These are phyloP conservation scores for Protodeltote pygarga DNA, from an alignment of 2,888 invertebrate species.

Conservation along the genomic window DNA sequence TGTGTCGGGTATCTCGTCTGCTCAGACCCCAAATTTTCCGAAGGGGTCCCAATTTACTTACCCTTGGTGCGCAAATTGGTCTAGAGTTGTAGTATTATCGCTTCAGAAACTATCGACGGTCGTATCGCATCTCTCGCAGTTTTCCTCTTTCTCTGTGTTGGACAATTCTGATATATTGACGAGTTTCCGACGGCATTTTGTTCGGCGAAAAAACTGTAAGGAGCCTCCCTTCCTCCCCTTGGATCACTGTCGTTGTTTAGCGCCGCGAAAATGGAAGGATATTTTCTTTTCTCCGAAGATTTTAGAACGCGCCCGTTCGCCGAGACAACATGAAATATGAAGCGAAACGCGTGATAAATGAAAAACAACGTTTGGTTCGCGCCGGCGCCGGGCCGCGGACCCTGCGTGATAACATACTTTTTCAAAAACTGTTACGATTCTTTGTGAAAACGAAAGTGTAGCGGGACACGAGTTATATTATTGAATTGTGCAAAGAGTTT, in stretches of 20 bases:
- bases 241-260: conserved; percentile 56
- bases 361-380: conserved; percentile 41
- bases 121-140: conserved; percentile 52
- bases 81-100: conserved; percentile 62
- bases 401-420: conserved; percentile 49
- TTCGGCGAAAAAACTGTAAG: conserved; percentile 56
- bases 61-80: conserved; percentile 63
- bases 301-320: conserved; percentile 47
- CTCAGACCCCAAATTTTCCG: conserved; percentile 44
- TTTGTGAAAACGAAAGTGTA: conserved; percentile 43
- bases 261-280: conserved; percentile 52
- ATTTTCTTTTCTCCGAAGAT: conserved; percentile 54
- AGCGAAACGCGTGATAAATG: conserved; percentile 56
- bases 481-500: conserved; percentile 42
- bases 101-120: conserved; percentile 57
- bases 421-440: conserved; percentile 36
- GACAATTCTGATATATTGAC: conserved; percentile 70
- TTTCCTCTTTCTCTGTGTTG: conserved; percentile 50
- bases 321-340: conserved; percentile 58
- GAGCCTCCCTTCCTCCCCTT: conserved; percentile 33
- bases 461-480: conserved; percentile 37
- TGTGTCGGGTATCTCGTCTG: conserved; percentile 45
- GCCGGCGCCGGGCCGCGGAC: conserved; percentile 32
- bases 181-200: conserved; percentile 61
- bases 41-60: conserved; percentile 57